Evolutionary conservation across 2,888 invertebrate species (phyloP), one percentile per base, ranked within the genome.

Genomic region (Tetragonisca angustula): DNA sequence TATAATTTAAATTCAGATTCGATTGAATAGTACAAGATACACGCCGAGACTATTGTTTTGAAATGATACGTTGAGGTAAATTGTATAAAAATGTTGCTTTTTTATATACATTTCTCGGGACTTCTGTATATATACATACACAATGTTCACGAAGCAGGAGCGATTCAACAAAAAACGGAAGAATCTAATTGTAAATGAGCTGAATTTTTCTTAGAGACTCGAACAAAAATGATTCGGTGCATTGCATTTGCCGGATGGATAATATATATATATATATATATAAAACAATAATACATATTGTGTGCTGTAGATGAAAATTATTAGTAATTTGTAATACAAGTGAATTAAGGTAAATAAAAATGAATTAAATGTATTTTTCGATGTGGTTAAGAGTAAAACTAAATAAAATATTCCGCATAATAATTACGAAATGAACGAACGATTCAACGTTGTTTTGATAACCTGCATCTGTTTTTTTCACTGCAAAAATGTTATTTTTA

Each of bases 311-410:
- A 62, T 27, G 70, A 62, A 43, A 52, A 56, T 80, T 69, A 76
- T 50, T 32, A 64, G 70, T 80, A 50, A 70, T 70, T 79, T 76
- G 43, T 74, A 79, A 64, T 76, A 76, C 54, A 36, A 76, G 17
- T 54, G 24, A 76, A 65, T 70, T 43, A 5, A 79, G 49, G 54
- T 32, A 56, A 79, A 64, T 79, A 56, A 67, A 59, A 78, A 74
- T 59, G 68, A 79, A 52, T 75, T 76, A n/a, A 64, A 69, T 79
- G 79, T 79, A 79, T 69, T 54, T 76, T 62, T 76, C 43, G 69
- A 70, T 76, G 70, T 80, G 49, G 56, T 65, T 70, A 36, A 76
- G 27, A 24, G 59, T 32, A 21, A 59, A 68, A 50, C 50, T 70
- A 70, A 43, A 76, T 76, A 24, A 69, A 79, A 64, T 69, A 54